Evolutionary conservation across 1,140 invertebrate genomes (phyloP), one percentile per base, ranked within the genome.

Genomic region (Drosophila albomicans): DNA sequence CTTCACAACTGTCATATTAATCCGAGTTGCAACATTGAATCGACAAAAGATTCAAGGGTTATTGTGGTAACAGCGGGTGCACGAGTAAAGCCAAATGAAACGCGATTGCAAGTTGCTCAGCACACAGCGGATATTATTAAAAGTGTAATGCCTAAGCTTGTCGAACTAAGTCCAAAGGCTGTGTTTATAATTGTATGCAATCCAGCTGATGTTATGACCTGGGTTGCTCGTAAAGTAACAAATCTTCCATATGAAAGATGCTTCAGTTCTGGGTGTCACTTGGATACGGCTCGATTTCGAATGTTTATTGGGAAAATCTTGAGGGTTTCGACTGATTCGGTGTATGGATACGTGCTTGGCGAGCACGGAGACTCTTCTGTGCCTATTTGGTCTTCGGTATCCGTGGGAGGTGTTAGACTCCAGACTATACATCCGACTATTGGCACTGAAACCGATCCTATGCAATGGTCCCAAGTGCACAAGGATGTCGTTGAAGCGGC

Each of bases 161-260:
- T 97, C 1, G 95, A 97, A 87, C 94, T 97, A 89, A 98, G 96
- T 70, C 97, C 97, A 0, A 94, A 98, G 49, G 95, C 96, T 1
- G 95, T 97, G 25, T 93, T 98, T 2, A 82, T 98, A 2, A 95
- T 98, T 67, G 96, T 98, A 0, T 96, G 96, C 45, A 98, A 98
- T 92, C 97, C 97, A 48, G 96, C 97, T 1, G 97, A 98, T 90
- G 95, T 98, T 63, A 92, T 98, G 58, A 97, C 97, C 0, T 98
- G 97, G 84, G 96, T 98, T 1, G 95, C 97, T 0, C 98, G 97
- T 96, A 98, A 97, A 86, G 82, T 98, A 10, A 96, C 96, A 58
- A 97, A 97, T 0, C 92, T 98, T 35, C 97, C 97, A 1, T 95
- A 95, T 78, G 94, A 97, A 82, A 94, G 95, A 13, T 96, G 98